A percentile compares a stretch with the other conserved stretches of the same genome.
phyloP scores from a whole-genome alignment of 2,888 invertebrate genomes.

The Caenorhabditis becei region DNA sequence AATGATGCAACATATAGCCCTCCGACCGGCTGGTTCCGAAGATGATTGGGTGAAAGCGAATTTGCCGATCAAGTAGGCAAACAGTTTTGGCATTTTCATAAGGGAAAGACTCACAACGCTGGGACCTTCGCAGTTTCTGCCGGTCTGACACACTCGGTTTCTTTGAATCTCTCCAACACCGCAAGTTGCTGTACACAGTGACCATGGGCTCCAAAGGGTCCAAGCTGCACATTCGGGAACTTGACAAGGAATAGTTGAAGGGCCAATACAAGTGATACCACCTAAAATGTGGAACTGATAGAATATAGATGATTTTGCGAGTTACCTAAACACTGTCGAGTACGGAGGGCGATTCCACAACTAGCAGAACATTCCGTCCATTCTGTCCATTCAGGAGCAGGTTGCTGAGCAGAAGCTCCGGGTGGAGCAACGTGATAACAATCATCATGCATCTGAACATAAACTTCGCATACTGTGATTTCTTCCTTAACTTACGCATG shows the following conservation, averaged over 20 bases:
- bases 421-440: slow-evolving; percentile 64
- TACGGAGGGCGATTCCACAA: slow-evolving; percentile 67
- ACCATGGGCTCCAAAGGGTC: slow-evolving; percentile 70
- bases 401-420: slow-evolving; percentile 28
- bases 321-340: slow-evolving; percentile 65
- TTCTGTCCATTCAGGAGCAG: slow-evolving; percentile 68
- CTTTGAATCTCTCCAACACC: slow-evolving; percentile 70
- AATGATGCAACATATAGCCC: slow-evolving; percentile 56
- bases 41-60: slow-evolving; percentile 51
- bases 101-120: slow-evolving; percentile 61
- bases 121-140: slow-evolving; percentile 70
- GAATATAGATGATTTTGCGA: too few species aligned
- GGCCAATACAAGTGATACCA: slow-evolving; percentile 64
- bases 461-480: neutral
- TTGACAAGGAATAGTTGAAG: slow-evolving; percentile 60
- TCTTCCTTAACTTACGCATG: slow-evolving; percentile 59
- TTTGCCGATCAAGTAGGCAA: slow-evolving; percentile 30
- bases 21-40: slow-evolving; percentile 50
- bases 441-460: slow-evolving; percentile 57
- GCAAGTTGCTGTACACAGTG: slow-evolving; percentile 68
- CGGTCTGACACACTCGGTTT: slow-evolving; percentile 63
- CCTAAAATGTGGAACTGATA: slow-evolving; percentile 30
- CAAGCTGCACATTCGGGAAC: slow-evolving; percentile 66
- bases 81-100: slow-evolving; percentile 32
- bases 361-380: slow-evolving; percentile 69